Evolutionary conservation across 1,140 invertebrate species (phyloP).

Genomic region (Drosophila lini): DNA sequence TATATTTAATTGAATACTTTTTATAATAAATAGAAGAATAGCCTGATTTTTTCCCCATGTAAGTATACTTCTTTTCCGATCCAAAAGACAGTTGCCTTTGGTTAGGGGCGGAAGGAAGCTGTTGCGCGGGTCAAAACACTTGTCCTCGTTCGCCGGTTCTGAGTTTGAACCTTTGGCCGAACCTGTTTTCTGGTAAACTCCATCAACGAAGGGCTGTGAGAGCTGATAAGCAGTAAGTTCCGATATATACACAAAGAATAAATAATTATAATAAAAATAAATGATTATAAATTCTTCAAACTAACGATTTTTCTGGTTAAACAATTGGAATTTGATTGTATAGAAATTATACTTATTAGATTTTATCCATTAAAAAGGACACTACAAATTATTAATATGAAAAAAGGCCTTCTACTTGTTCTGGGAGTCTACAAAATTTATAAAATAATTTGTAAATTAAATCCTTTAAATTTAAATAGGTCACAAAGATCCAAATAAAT

Average conservation of each 20-base stretch:
- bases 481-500: too few relatives aligned
- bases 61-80: conserved; percentile 1
- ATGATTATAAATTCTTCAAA: background rate
- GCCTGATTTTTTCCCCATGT: background rate
- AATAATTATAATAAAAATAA: background rate
- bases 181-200: conserved; percentile 55
- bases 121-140: conserved; percentile 75
- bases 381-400: too few relatives aligned
- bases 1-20: too few relatives aligned
- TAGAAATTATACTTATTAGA: background rate
- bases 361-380: too few relatives aligned
- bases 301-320: background rate
- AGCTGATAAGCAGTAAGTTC: conserved; percentile 48
- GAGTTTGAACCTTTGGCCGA: conserved; percentile 42
- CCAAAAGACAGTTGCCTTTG: conserved; percentile 32
- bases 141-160: conserved; percentile 38
- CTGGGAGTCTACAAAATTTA: too few relatives aligned
- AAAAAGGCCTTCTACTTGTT: too few relatives aligned
- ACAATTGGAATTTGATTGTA: background rate
- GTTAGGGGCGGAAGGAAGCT: conserved; percentile 62
- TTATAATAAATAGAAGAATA: background rate
- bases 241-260: conserved; percentile 1
- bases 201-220: conserved; percentile 6
- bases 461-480: too few relatives aligned
- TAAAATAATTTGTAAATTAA: background rate